These are phyloP conservation scores for Tethea ocularis DNA, from an alignment of 2,888 invertebrate genomes.

Conservation along the genomic window DNA sequence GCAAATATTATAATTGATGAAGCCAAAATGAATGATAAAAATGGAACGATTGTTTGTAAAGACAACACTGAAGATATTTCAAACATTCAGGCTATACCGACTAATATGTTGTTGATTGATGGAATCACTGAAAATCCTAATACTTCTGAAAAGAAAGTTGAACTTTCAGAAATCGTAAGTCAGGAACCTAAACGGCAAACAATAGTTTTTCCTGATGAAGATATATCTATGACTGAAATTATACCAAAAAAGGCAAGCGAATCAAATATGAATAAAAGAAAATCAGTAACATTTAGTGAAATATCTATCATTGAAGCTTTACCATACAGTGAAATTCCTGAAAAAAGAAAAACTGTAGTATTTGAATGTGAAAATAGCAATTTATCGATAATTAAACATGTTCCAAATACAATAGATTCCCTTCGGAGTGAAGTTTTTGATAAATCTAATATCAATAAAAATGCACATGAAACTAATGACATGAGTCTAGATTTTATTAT, in stretches of 20 bases:
- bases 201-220: conserved; percentile 12
- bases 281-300: background rate
- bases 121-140: background rate
- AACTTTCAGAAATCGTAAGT: background rate
- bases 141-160: background rate
- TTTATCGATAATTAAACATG: conserved; percentile 18
- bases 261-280: background rate
- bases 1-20: conserved; percentile 1
- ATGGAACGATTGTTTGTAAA: conserved; percentile 4
- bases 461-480: conserved; percentile 10
- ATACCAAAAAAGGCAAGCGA: conserved; percentile 18
- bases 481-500: conserved; percentile 32
- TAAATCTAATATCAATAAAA: conserved; percentile 13
- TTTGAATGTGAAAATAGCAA: conserved; percentile 8
- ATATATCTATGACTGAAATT: conserved; percentile 22
- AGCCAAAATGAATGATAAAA: conserved; percentile 8
- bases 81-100: background rate
- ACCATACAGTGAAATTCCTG: background rate
- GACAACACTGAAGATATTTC: background rate
- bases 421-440: conserved; percentile 21
- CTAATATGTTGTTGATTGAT: background rate
- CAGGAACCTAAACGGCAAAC: background rate
- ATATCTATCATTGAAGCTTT: background rate
- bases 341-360: background rate
- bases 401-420: conserved; percentile 18